Base-by-base conservation (phyloP, 2,797 vertebrate species). In the Staurois parvus region DNA sequence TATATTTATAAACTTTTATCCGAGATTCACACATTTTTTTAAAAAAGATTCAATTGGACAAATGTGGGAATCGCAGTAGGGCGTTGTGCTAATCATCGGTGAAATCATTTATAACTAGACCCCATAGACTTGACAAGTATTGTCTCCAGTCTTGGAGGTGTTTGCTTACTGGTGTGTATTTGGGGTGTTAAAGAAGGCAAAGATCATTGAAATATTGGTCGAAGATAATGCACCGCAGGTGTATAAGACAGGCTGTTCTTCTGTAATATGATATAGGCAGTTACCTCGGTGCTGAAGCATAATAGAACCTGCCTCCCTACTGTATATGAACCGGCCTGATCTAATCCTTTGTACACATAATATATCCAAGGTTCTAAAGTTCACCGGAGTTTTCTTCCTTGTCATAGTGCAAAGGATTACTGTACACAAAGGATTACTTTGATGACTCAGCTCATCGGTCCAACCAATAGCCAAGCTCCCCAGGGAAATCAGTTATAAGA, bases 331-430 rank as follows among this genome's bases (percentile, higher is more conserved):
- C 6, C 10, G 40, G 56, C 26, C 48, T 52, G 4, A 34, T 64
- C 29, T 32, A 78, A 84, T 64, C 24, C 32, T 70, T 26, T 72
- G 74, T 28, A 76, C 73, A 68, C 73, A 66, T 21, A 17, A 42
- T 52, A 15, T 34, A 66, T 68, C 59, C 7, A 45, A 62, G 48
- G 48, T 64, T 76, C 66, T 72, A 77, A 59, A 77, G 74, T 77
- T 77, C 82, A 76, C 2, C 13, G 42, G 4, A 56, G 34, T 69
- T 40, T 75, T 52, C 28, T 29, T 68, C n/a, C 42, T 62, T 67
- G 45, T 40, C 70, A 42, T 69, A 40, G 15, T 8, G n/a, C 21
- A 72, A 45, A 81, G n/a, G 66, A 64, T 74, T 3, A n/a, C 17
- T 45, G 52, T 45, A 37, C 29, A 67, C 34, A 52, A 19, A 68